Conservation (phyloP, 2,888 invertebrate genomes). For the Sarcophaga subvicina region DNA sequence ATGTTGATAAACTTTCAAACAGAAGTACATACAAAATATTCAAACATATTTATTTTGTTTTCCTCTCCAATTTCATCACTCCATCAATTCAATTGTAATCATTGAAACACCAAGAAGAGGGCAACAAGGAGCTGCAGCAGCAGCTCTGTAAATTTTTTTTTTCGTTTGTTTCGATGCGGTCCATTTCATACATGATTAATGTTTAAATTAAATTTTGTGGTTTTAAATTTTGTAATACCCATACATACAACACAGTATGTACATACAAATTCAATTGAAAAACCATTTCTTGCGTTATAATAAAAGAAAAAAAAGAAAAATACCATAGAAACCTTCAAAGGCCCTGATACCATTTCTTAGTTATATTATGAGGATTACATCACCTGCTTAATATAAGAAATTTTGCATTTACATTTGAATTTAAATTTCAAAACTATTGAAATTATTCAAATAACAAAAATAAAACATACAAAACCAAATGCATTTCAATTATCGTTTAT, state of each 20-base stretch:
- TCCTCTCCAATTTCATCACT: too few relatives aligned
- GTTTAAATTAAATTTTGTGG: slow-evolving; percentile 71
- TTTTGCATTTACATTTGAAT: not conserved
- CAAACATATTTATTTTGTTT: too few relatives aligned
- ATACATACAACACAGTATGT: too few relatives aligned
- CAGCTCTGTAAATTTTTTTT: too few relatives aligned
- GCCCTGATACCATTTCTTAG: slow-evolving; percentile 25
- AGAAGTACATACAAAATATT: not conserved
- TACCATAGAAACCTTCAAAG: not conserved
- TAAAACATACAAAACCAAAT: not conserved
- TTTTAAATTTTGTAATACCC: slow-evolving; percentile 5
- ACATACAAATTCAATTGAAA: not conserved
- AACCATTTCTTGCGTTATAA: not conserved
- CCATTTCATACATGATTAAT: slow-evolving; percentile 60
- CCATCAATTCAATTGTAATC: too few relatives aligned
- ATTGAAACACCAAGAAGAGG: too few relatives aligned
- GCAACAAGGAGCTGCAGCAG: too few relatives aligned
- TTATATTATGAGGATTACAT: slow-evolving; percentile 14
- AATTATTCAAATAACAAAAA: too few relatives aligned
- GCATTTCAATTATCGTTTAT: slow-evolving; percentile 42
- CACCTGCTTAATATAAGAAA: slow-evolving; percentile 24
- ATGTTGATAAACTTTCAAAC: not conserved
- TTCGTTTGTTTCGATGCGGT: too few relatives aligned
- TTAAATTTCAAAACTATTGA: too few relatives aligned
- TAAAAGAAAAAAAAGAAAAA: not conserved